A percentile compares a stretch with the other conserved stretches of the same genome.
These are phyloP conservation scores for Donacobius atricapilla DNA, from an alignment of 2,113 vertebrate species.

Conservation along the genomic window DNA sequence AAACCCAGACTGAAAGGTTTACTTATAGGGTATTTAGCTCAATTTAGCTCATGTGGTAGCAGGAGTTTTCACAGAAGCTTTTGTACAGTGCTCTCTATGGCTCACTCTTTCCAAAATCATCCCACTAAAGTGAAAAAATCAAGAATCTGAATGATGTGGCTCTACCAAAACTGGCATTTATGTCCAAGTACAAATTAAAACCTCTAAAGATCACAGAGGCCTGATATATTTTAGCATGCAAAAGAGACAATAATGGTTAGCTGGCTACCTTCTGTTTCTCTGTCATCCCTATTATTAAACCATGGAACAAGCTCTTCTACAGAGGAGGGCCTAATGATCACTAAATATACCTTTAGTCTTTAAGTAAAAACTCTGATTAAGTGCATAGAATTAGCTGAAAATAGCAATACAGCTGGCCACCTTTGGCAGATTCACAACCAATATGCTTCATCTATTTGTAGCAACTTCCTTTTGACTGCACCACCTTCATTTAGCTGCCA, in stretches of 20 bases:
- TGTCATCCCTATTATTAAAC: not conserved
- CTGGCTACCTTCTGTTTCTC: not conserved
- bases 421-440: conserved; percentile 57
- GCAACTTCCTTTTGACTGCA: conserved; percentile 43
- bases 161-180: not conserved
- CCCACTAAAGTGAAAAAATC: not conserved
- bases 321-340: conserved; percentile 9
- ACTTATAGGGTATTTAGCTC: not conserved
- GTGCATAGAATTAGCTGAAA: conserved; percentile 50
- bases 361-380: conserved; percentile 37
- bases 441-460: conserved; percentile 15
- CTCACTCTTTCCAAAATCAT: not conserved
- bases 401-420: conserved; percentile 60
- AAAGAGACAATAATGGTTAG: conserved; percentile 6
- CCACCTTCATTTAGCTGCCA: conserved; percentile 53
- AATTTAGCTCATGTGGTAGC: not conserved
- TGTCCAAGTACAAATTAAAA: conserved; percentile 10
- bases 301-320: not conserved
- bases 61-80: not conserved
- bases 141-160: not conserved
- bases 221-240: not conserved
- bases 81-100: not conserved
- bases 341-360: conserved; percentile 53
- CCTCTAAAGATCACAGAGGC: not conserved
- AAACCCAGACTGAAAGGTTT: not conserved